Percentiles rank a stretch among this genome's conserved stretches.
Evolutionary conservation across 2,888 invertebrate species (phyloP).

Genomic region (Leucophenga montana): DNA sequence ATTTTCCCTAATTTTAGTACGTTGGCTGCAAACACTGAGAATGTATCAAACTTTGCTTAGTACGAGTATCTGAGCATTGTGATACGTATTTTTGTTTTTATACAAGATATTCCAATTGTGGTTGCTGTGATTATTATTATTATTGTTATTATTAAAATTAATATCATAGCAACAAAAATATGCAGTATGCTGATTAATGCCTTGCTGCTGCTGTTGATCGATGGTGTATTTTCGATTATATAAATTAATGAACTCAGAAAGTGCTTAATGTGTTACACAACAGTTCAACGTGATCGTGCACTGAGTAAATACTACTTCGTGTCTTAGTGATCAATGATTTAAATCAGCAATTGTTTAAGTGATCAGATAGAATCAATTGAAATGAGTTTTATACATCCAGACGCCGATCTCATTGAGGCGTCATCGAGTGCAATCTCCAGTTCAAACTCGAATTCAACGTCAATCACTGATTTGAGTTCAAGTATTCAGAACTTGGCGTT

Average conservation of each 20-base stretch:
- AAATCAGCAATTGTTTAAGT: background rate
- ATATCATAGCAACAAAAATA: background rate
- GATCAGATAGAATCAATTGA: slow-evolving; percentile 13
- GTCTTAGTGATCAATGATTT: background rate
- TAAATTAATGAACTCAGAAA: slow-evolving; percentile 41
- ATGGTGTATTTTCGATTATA: slow-evolving; percentile 37
- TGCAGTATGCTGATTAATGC: background rate
- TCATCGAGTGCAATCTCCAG: background rate
- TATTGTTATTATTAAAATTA: background rate
- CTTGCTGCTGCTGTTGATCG: background rate
- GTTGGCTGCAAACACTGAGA: background rate
- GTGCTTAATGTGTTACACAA: slow-evolving; percentile 42
- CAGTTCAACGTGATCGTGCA: slow-evolving; percentile 4
- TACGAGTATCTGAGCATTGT: too few species aligned
- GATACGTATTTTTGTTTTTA: background rate
- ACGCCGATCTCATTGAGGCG: slow-evolving; percentile 43
- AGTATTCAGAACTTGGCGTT: background rate
- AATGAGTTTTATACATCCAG: slow-evolving; percentile 62
- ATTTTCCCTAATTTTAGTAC: slow-evolving; percentile 24
- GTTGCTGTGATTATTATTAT: background rate
- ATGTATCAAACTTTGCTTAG: too few species aligned
- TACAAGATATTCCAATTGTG: background rate
- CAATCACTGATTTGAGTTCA: background rate
- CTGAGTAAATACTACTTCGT: background rate
- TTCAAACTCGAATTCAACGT: too few species aligned